Evolutionary conservation across 2,797 vertebrate species (phyloP).

Genomic region (Enteromius anoplus): DNA sequence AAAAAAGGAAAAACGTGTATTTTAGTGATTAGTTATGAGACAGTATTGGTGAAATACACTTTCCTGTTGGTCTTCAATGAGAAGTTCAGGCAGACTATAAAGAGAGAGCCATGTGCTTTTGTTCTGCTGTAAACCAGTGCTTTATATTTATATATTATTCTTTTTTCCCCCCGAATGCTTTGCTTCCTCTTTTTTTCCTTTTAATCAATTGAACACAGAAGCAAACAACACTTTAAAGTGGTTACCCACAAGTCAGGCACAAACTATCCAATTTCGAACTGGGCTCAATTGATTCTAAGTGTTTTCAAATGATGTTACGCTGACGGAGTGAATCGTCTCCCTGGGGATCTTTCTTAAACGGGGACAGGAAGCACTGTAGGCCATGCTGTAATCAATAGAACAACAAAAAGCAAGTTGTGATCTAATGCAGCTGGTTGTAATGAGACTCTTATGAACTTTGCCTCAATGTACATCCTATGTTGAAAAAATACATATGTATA

Average conservation of each 20-base stretch:
- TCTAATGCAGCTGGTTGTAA: conserved; percentile 24
- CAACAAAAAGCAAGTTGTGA: conserved; percentile 36
- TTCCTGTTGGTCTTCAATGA: not conserved
- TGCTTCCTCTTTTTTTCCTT: not conserved
- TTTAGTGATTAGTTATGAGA: conserved; percentile 10
- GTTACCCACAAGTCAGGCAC: conserved; percentile 53
- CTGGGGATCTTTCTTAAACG: conserved; percentile 45
- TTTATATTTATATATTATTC: conserved; percentile 37
- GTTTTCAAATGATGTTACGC: conserved; percentile 55
- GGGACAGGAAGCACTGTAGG: conserved; percentile 24
- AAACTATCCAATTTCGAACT: conserved; percentile 54
- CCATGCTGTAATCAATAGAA: conserved; percentile 35
- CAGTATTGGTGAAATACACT: not conserved
- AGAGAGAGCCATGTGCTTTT: conserved; percentile 19
- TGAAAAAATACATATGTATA: conserved; percentile 45
- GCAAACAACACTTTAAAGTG: conserved; percentile 56
- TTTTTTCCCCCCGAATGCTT: conserved; percentile 30
- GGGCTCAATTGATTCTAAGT: conserved; percentile 50
- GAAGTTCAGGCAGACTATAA: conserved; percentile 21
- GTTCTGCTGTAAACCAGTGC: conserved; percentile 47
- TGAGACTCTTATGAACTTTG: conserved; percentile 22
- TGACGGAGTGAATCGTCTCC: conserved; percentile 54
- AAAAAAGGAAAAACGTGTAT: not conserved
- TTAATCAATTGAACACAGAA: conserved; percentile 44
- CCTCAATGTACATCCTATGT: conserved; percentile 8